phyloP scores from a whole-genome alignment of 2,888 invertebrate species.

The Cataglyphis altisquamis region DNA sequence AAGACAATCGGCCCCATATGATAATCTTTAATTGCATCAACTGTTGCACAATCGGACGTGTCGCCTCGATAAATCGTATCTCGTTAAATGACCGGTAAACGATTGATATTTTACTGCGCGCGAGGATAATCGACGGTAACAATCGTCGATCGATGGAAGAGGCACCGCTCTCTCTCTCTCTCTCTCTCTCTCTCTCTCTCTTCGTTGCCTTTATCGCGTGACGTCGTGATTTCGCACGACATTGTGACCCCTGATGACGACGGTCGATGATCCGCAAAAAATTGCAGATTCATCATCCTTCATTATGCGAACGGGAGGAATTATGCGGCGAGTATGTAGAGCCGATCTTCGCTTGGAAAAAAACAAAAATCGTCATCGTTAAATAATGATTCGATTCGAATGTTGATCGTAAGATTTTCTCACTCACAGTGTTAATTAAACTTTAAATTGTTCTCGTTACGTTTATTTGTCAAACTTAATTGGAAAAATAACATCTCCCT shows the following conservation, averaged over 20 bases:
- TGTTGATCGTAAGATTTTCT: not conserved
- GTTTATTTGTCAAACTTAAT: not conserved
- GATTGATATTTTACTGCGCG: slow-evolving; percentile 1
- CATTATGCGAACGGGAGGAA: not conserved
- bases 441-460: not conserved
- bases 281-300: slow-evolving; percentile 4
- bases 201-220: slow-evolving; percentile 15
- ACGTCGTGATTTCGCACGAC: slow-evolving; percentile 54
- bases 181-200: not conserved
- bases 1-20: not conserved
- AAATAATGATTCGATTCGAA: not conserved
- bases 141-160: slow-evolving; percentile 34
- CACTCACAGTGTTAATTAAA: not conserved
- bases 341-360: not conserved
- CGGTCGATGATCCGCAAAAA: slow-evolving; percentile 23
- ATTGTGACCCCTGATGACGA: slow-evolving; percentile 33
- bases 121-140: slow-evolving; percentile 38
- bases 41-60: not conserved
- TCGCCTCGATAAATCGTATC: not conserved
- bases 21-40: slow-evolving; percentile 14
- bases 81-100: slow-evolving; percentile 27
- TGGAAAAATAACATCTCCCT: not conserved
- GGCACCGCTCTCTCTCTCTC: not conserved
- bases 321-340: not conserved
- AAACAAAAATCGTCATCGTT: not conserved